A percentile compares a stretch with the other conserved stretches of the same genome.
These are phyloP conservation scores for Microctonus aethiopoides DNA, from an alignment of 2,888 invertebrate genomes.

Conservation along the genomic window DNA sequence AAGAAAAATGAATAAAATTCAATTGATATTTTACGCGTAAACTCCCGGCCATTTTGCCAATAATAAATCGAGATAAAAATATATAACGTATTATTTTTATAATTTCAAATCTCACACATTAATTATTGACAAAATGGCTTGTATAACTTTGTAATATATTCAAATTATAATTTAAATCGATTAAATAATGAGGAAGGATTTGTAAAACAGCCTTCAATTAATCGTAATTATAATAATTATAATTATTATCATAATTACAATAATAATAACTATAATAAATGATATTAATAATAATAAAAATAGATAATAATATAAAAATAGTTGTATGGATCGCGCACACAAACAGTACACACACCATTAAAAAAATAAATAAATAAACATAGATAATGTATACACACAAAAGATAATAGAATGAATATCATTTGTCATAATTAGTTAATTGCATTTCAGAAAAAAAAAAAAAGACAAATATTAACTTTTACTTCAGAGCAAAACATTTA, in stretches of 20 bases:
- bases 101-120: slow-evolving; percentile 53
- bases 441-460: not conserved
- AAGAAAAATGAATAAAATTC: not conserved
- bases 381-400: not conserved
- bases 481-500: slow-evolving; percentile 33
- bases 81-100: slow-evolving; percentile 63
- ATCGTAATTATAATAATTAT: not conserved
- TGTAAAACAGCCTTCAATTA: slow-evolving; percentile 40
- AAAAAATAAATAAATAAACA: slow-evolving; percentile 12
- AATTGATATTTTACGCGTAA: not conserved
- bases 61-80: slow-evolving; percentile 43
- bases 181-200: slow-evolving; percentile 36
- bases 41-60: slow-evolving; percentile 44
- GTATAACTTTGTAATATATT: slow-evolving; percentile 44
- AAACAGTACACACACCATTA: slow-evolving; percentile 30
- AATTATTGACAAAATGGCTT: slow-evolving; percentile 53
- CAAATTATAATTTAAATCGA: slow-evolving; percentile 37
- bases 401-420: slow-evolving; percentile 5
- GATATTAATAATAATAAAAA: slow-evolving; percentile 13
- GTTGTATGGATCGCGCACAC: slow-evolving; percentile 46
- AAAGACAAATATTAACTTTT: not conserved
- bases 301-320: slow-evolving; percentile 39
- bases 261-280: not conserved
- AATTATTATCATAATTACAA: too few relatives aligned
- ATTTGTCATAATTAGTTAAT: not conserved